Base-by-base conservation (phyloP, 1,140 invertebrate genomes). In the Drosophila guanche region DNA sequence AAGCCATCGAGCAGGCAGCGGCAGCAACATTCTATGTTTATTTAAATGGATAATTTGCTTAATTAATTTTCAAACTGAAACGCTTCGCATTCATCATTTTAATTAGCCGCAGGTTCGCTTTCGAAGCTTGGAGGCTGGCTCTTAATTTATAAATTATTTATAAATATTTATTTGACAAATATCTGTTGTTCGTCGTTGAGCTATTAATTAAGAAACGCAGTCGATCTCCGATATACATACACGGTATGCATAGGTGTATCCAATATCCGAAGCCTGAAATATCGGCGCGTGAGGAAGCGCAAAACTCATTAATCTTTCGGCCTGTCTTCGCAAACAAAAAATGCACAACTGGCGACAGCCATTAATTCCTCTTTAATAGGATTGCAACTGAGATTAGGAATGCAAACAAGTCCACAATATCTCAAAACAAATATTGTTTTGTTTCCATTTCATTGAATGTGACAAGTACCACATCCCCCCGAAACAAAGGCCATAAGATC, bases 61-160 rank as follows among this genome's bases (percentile, higher is more conserved):
- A 79, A 69, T 81, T 81, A 76, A 70, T 74, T 85, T 80, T 58
- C 65, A 45, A 77, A 65, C 37, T 47, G 27, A 58, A 77, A 71
- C 75, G 48, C 62, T 83, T 76, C 76, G 79, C 74, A 86, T 86
- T 83, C 83, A 86, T 86, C 85, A 86, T 88, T 88, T 75, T 76
- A 76, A 76, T 76, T 76, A 76, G 72, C 47, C 56, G 41, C 62
- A 68, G 55, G 65, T 68, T 68, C 5, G 50, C 48, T 22, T 14
- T 40, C 16, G 8, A 8, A 7, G 50, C 61, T 50, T 56, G 60
- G 66, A 46, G 48, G 60, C 51, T 46, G 61, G 12, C 63, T 65
- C 46, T 65, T 61, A 59, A 86, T 83, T 69, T 78, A 86, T 88
- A 88, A 88, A 86, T 86, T 62, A 88, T 81, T 88, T 86, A 86